Evolutionary conservation across 2,888 invertebrate species (phyloP), one percentile per base, ranked within the genome.

Genomic region (Reticulitermes lucifugus): DNA sequence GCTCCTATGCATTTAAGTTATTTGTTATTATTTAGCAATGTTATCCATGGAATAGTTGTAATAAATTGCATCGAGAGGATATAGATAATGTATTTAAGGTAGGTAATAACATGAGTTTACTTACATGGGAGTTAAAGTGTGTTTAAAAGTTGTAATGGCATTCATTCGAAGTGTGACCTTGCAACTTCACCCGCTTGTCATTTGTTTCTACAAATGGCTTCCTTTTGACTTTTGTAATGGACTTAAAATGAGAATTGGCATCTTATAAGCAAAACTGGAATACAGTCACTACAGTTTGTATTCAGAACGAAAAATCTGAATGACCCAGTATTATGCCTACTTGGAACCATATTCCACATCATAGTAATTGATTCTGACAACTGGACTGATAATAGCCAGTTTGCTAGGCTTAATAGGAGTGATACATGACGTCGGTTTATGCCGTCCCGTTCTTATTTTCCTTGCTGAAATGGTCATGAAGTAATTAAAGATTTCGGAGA

Each of bases 151-250:
- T 70, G 25, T 35, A 43, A 60, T 81, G 43, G 41, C 70, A 70
- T 70, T 81, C 60, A n/a, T 41, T 70, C 9, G 81, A 87, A 86
- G 85, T 83, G 86, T 87, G 87, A 87, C 87, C 87, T 87, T 87
- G 87, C 87, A 87, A 87, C 87, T 86, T 83, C 87, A 86, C 83
- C 65, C 85, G 86, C 83, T 85, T 87, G 86, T 86, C 87, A 87
- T 84, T 87, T 86, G 86, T 85, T 86, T 85, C 60, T 85, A 77
- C 73, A 86, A 79, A 86, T 86, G 86, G 86, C 86, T 85, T 82
- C 86, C 83, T 84, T 85, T 79, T 83, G 71, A 85, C 71, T 83
- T 86, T 51, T 77, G 70, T 83, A 70, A 79, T 51, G 46, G 21
- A 51, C n/a, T 10, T 41, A 43, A 79, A 65, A 79, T 70, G 59